These are phyloP conservation scores for Pterostichus madidus DNA, from an alignment of 2,888 invertebrate genomes.

Conservation along the genomic window DNA sequence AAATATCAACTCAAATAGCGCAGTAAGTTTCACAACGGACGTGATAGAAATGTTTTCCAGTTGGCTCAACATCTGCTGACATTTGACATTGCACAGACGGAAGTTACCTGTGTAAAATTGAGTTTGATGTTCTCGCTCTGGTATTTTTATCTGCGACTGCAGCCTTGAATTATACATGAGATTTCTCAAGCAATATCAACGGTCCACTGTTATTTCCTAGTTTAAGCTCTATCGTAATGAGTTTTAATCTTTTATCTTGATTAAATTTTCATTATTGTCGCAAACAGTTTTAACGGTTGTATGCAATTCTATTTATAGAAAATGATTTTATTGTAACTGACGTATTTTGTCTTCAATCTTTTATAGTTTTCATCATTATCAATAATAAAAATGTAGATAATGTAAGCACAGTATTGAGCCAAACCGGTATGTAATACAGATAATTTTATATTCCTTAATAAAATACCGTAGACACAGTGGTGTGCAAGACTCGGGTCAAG, in stretches of 20 bases:
- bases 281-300: too few species aligned
- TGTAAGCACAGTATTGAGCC: too few species aligned
- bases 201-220: background rate
- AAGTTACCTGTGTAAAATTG: conserved; percentile 60
- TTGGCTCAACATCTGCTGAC: conserved; percentile 51
- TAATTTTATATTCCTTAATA: too few species aligned
- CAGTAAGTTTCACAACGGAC: conserved; percentile 33
- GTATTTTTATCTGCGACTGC: conserved; percentile 46
- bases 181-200: conserved; percentile 22
- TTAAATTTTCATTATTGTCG: too few species aligned
- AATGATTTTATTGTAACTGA: too few species aligned
- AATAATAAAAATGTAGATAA: too few species aligned
- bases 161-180: conserved; percentile 50
- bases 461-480: too few species aligned
- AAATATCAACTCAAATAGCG: background rate
- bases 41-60: conserved; percentile 56
- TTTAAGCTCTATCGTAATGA: conserved; percentile 2
- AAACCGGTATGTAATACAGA: too few species aligned
- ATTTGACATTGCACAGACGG: conserved; percentile 48
- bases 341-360: too few species aligned
- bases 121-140: conserved; percentile 47
- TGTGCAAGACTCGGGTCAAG: too few species aligned
- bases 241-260: background rate
- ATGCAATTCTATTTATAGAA: too few species aligned
- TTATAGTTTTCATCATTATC: too few species aligned